Conservation (phyloP, 2,888 invertebrate species). For the Syrista parreyssii region DNA sequence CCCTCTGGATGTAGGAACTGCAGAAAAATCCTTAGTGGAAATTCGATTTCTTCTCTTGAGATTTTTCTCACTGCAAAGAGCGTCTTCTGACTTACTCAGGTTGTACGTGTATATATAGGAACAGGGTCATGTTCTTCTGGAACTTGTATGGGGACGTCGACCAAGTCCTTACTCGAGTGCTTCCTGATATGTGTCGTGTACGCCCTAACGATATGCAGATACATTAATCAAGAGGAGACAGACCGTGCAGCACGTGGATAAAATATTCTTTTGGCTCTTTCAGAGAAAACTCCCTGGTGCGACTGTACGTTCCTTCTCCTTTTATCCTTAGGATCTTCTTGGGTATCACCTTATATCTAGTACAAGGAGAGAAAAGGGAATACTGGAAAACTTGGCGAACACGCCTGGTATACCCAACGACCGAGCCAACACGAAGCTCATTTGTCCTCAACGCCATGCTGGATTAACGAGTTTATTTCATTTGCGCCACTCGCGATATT, state of each 20-base stretch:
- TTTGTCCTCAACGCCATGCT: slow-evolving; percentile 25
- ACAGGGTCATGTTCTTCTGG: neutral
- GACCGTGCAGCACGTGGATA: slow-evolving; percentile 13
- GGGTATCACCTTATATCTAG: neutral
- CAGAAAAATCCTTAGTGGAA: neutral
- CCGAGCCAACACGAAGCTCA: slow-evolving; percentile 13
- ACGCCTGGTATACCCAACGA: neutral
- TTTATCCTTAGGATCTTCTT: neutral
- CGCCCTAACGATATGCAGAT: neutral
- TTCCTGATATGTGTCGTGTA: neutral
- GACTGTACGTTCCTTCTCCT: neutral
- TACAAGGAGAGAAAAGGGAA: neutral
- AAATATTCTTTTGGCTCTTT: slow-evolving; percentile 6
- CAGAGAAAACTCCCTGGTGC: neutral
- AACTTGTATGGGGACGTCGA: neutral
- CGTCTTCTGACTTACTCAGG: neutral
- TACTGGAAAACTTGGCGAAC: neutral
- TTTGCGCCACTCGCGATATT: slow-evolving; percentile 35
- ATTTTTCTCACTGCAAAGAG: neutral
- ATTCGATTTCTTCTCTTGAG: neutral
- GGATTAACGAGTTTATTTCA: slow-evolving; percentile 40
- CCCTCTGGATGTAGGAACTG: neutral
- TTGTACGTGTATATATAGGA: neutral
- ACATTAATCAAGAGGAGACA: slow-evolving; percentile 16
- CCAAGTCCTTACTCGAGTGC: neutral